Percentiles rank a stretch among this genome's conserved stretches.
Evolutionary conservation across 1,140 invertebrate genomes (phyloP).

Genomic region (Pissodes strobi): DNA sequence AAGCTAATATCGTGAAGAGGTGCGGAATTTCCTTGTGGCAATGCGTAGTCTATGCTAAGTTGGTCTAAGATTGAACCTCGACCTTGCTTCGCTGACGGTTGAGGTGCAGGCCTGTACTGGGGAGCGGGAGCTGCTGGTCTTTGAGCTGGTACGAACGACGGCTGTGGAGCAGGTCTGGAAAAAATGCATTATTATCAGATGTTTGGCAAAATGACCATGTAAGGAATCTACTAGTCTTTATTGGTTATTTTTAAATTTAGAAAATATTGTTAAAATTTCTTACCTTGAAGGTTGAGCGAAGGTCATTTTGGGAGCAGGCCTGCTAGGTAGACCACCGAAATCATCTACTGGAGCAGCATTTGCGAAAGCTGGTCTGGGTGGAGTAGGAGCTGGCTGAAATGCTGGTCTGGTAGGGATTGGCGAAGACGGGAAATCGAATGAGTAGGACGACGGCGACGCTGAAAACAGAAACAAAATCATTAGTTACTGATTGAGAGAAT

Average conservation of each 20-base stretch:
- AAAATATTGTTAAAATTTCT: not conserved
- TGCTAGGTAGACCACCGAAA: conserved; percentile 6
- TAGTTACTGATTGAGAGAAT: not conserved
- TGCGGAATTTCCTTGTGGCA: conserved; percentile 67
- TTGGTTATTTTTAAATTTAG: not conserved
- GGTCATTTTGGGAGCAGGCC: conserved; percentile 22
- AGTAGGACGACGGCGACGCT: conserved; percentile 4
- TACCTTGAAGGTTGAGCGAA: conserved; percentile 21
- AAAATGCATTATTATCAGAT: not conserved
- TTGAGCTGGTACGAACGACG: conserved; percentile 26
- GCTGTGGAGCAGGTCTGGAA: conserved; percentile 19
- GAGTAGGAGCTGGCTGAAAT: conserved; percentile 29
- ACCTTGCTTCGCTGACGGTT: conserved; percentile 50
- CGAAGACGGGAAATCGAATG: conserved; percentile 12
- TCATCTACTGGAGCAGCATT: conserved; percentile 31
- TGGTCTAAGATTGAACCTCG: conserved; percentile 75
- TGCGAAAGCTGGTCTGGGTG: conserved; percentile 18
- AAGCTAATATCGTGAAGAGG: conserved; percentile 80
- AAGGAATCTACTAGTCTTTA: not conserved
- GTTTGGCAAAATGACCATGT: not conserved
- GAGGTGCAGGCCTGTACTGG: conserved; percentile 36
- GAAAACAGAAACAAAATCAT: not conserved
- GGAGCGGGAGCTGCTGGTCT: conserved; percentile 30
- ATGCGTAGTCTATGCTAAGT: conserved; percentile 76
- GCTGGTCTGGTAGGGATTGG: conserved; percentile 15